Evolutionary conservation across 2,888 invertebrate genomes (phyloP).

Genomic region (Cephus spinipes): DNA sequence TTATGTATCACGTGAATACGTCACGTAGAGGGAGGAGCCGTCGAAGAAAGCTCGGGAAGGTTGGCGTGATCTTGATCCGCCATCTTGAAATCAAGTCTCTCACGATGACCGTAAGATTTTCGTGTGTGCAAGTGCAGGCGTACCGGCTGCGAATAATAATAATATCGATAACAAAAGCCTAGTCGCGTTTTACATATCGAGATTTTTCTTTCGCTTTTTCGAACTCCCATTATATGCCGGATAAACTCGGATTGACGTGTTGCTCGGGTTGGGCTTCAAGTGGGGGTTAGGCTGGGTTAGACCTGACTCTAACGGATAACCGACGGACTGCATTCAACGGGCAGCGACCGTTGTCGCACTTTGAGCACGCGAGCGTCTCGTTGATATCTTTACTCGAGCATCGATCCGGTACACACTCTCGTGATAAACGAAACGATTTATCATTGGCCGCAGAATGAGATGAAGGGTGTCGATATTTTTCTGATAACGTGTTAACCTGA

Average conservation of each 20-base stretch:
- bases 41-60: neutral
- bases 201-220: neutral
- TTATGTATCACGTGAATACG: neutral
- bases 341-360: neutral
- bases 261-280: neutral
- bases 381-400: neutral
- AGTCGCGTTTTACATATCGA: neutral
- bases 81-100: neutral
- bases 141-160: neutral
- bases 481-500: neutral
- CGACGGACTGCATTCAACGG: neutral
- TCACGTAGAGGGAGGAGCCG: neutral
- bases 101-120: too few relatives aligned
- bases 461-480: neutral
- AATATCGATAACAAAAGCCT: neutral
- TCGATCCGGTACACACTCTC: neutral
- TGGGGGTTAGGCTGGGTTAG: neutral
- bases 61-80: neutral
- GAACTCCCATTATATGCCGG: neutral
- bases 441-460: neutral
- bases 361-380: neutral
- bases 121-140: neutral
- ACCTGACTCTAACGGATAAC: neutral
- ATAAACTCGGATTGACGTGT: slow-evolving; percentile 5
- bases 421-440: neutral